Evolutionary conservation across 2,888 invertebrate species (phyloP).

Genomic region (Drosophila paranaensis): DNA sequence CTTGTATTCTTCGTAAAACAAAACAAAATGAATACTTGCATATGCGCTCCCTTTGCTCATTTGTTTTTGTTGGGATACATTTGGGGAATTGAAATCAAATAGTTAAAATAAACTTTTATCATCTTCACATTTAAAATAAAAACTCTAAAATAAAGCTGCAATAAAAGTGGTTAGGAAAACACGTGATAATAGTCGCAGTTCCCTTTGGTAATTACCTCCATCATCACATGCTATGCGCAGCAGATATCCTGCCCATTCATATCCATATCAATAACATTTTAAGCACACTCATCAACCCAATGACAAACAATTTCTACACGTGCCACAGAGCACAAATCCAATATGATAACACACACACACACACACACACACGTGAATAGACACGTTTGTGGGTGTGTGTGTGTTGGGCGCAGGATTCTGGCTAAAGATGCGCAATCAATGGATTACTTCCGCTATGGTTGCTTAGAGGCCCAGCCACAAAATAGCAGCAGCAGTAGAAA

Average conservation of each 20-base stretch:
- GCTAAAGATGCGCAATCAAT: slow-evolving; percentile 64
- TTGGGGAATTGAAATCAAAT: background rate
- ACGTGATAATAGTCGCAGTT: slow-evolving; percentile 6
- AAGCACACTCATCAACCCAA: slow-evolving; percentile 56
- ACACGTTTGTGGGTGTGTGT: slow-evolving; percentile 2
- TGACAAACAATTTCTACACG: slow-evolving; percentile 60
- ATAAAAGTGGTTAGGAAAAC: background rate
- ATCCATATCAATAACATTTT: slow-evolving; percentile 61
- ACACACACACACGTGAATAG: background rate
- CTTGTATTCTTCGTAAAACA: too few species aligned
- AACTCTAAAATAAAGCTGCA: too few species aligned
- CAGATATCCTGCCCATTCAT: slow-evolving; percentile 18
- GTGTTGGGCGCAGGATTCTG: slow-evolving; percentile 22
- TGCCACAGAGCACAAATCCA: slow-evolving; percentile 49
- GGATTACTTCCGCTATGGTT: slow-evolving; percentile 71
- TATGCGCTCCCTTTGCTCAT: too few species aligned
- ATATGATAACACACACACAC: slow-evolving; percentile 35
- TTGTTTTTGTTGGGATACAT: too few species aligned
- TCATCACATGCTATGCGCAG: background rate
- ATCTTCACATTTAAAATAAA: too few species aligned
- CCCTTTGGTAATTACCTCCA: slow-evolving; percentile 27
- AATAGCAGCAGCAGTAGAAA: slow-evolving; percentile 26
- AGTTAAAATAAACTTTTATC: background rate
- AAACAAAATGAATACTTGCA: too few species aligned
- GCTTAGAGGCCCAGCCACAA: slow-evolving; percentile 46